Evolutionary conservation across 1,140 invertebrate genomes (phyloP), one percentile per base, ranked within the genome.

Genomic region (Drosophila arizonae): DNA sequence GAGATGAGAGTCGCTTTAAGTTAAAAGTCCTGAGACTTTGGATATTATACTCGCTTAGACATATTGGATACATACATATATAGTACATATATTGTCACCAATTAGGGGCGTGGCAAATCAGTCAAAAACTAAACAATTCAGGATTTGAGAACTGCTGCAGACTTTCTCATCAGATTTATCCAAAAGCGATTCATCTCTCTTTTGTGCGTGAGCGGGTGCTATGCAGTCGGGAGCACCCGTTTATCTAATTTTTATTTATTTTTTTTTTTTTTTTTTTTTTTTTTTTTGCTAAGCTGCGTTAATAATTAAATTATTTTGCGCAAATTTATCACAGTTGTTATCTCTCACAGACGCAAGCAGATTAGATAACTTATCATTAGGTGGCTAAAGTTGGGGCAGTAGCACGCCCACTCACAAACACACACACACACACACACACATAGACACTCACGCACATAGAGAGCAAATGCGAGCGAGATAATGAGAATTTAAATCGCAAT

Each of bases 401-500:
- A 43, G 56, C 33, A 9, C 28, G 17, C 54, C 48, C 39, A 17
- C 39, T 0, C 55, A 30, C 21, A n/a, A 17, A 21, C 58, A 13
- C 61, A 13, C 41, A 30, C 50, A 15, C 54, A 56, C 52, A 66
- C 52, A 17, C 17, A 39, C 30, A 36, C 43, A 54, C 24, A 51
- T 13, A 56, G 41, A 56, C 58, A 28, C 63, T 45, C 62, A 52
- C 46, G 39, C 30, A 64, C 39, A 36, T 46, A 57, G 55, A 63
- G 28, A 60, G 26, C 43, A 46, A 17, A 46, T 46, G 43, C 55
- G 68, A 55, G 36, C 33, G 21, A 69, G 57, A 75, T 86, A 86
- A 86, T 86, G 81, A 86, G 81, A 86, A 86, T 86, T 86, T 86
- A 86, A 86, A 81, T 81, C 72, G 81, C 81, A 78, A 86, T 86